Percentiles rank a stretch among this genome's conserved stretches.
Evolutionary conservation across 2,797 vertebrate genomes (phyloP).

Genomic region (Telmatherina bonti): DNA sequence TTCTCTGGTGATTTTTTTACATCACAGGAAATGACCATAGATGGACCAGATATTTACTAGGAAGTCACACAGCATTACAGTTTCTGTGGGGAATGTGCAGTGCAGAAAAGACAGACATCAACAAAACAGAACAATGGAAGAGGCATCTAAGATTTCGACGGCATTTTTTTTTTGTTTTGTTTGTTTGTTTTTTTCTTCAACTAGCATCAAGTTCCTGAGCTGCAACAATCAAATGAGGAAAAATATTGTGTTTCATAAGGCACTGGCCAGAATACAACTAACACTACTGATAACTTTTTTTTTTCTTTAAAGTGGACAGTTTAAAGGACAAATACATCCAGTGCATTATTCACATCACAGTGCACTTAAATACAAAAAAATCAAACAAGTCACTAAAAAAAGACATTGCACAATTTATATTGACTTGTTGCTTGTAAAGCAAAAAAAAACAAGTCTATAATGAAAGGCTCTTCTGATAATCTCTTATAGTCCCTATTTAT

Average conservation of each 20-base stretch:
- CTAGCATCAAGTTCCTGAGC: constrained; percentile 59
- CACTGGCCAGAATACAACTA: constrained; percentile 37
- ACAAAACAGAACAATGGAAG: constrained; percentile 22
- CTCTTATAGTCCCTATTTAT: neutral
- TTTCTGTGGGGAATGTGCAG: constrained; percentile 47
- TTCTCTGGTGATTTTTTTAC: constrained; percentile 28
- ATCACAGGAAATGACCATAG: constrained; percentile 50
- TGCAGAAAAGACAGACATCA: constrained; percentile 18
- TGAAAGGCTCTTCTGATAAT: constrained; percentile 8
- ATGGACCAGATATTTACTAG: constrained; percentile 45
- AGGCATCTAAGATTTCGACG: neutral
- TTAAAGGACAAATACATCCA: constrained; percentile 70
- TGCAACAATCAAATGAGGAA: constrained; percentile 20
- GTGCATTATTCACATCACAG: constrained; percentile 69
- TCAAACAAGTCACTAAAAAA: constrained; percentile 28
- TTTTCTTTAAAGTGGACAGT: constrained; percentile 32
- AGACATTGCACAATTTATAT: constrained; percentile 55
- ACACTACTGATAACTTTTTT: constrained; percentile 5
- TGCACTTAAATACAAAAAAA: constrained; percentile 51
- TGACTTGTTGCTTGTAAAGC: constrained; percentile 27
- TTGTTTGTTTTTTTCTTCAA: neutral
- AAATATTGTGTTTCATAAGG: constrained; percentile 33
- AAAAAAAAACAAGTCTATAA: constrained; percentile 5
- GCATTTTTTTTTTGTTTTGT: neutral
- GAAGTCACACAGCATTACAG: constrained; percentile 45